Evolutionary conservation across 2,888 invertebrate species (phyloP).

Genomic region (Meloe dianella): DNA sequence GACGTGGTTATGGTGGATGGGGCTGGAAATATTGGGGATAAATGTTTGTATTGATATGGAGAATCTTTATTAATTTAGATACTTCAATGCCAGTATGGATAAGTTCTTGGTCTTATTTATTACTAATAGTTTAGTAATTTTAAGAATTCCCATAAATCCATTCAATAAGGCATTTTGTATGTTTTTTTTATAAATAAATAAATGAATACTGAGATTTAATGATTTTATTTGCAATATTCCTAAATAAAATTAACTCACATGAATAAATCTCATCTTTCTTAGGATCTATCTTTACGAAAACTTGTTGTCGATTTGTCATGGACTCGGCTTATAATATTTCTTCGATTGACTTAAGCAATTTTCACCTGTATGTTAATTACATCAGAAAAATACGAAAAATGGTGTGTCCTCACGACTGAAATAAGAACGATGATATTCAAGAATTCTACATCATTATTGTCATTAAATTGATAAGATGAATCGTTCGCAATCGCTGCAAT

Average conservation of each 20-base stretch:
- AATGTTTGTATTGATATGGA: not conserved
- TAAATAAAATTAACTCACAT: not conserved
- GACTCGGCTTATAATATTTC: not conserved
- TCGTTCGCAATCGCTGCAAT: too few relatives aligned
- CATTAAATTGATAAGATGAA: too few relatives aligned
- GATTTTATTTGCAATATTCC: not conserved
- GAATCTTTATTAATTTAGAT: not conserved
- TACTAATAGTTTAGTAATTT: constrained; percentile 1
- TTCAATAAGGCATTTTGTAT: constrained; percentile 1
- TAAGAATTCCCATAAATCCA: not conserved
- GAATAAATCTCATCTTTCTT: not conserved
- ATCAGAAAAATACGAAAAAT: too few relatives aligned
- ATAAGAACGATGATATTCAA: too few relatives aligned
- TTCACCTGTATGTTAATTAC: not conserved
- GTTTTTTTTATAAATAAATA: not conserved
- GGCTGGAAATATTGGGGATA: constrained; percentile 31
- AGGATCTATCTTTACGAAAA: not conserved
- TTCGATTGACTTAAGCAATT: not conserved
- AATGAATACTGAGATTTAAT: not conserved
- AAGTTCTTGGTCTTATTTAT: not conserved
- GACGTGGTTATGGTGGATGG: constrained; percentile 35
- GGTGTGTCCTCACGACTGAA: too few relatives aligned
- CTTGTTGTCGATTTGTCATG: not conserved
- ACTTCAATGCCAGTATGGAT: constrained; percentile 9
- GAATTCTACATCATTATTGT: too few relatives aligned